A percentile compares a stretch with the other conserved stretches of the same genome.
Evolutionary conservation across 2,888 invertebrate genomes (phyloP).

Genomic region (Lordiphosa andalusiaca): DNA sequence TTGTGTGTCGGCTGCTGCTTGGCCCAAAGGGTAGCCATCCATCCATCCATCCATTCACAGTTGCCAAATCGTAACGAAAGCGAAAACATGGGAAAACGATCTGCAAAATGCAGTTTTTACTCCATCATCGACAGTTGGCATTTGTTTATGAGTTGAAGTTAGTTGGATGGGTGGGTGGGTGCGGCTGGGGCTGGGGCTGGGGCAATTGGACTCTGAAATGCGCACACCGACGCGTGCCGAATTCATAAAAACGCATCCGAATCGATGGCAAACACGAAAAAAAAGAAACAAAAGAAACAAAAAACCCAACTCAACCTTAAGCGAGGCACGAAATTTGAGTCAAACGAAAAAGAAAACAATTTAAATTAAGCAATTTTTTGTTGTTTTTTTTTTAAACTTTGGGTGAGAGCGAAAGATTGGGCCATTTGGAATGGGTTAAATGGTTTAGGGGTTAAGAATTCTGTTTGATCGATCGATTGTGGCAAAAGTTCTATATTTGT

Average conservation of each 20-base stretch:
- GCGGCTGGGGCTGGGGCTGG: neutral
- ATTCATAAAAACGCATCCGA: conserved; percentile 74
- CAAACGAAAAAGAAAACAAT: conserved; percentile 8
- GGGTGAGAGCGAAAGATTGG: conserved; percentile 1
- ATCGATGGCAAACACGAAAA: conserved; percentile 60
- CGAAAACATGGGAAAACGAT: conserved; percentile 15
- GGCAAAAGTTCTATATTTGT: no score
- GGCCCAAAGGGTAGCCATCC: conserved; percentile 19
- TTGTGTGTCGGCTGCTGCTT: conserved; percentile 6
- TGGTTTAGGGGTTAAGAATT: no score
- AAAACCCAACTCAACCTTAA: conserved; percentile 33
- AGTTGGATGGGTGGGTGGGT: conserved; percentile 13
- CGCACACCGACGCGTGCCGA: conserved; percentile 78
- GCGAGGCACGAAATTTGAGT: conserved; percentile 59
- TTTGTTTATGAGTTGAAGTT: conserved; percentile 42
- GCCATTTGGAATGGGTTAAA: neutral
- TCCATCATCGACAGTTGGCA: conserved; percentile 36
- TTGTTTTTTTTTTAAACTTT: neutral
- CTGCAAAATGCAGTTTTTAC: conserved; percentile 28
- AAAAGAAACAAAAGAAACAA: conserved; percentile 39
- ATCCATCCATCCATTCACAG: conserved; percentile 36
- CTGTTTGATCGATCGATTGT: no score
- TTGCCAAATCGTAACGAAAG: conserved; percentile 45
- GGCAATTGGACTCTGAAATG: conserved; percentile 42
- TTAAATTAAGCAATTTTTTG: neutral